These are phyloP conservation scores for Drosophila ficusphila DNA, from an alignment of 1,140 invertebrate species.

Conservation along the genomic window DNA sequence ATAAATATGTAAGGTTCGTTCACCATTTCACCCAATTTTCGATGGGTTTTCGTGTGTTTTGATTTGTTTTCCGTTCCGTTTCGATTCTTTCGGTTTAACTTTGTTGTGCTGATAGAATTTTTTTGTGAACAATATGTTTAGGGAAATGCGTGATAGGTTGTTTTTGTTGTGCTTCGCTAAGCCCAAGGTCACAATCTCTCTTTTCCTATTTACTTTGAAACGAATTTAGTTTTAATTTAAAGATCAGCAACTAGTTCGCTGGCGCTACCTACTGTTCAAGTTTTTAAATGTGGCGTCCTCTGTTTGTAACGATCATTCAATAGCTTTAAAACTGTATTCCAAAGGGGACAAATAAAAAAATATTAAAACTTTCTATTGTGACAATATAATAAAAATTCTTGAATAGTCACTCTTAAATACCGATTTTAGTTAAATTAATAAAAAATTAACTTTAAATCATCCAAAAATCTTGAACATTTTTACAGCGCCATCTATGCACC, in stretches of 20 bases:
- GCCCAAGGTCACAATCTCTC: neutral
- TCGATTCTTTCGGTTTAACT: constrained; percentile 10
- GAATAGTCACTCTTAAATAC: too few relatives aligned
- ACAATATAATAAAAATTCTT: too few relatives aligned
- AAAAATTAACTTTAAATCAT: neutral
- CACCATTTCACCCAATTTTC: constrained; percentile 79
- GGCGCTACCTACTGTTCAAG: neutral
- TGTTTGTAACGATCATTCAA: neutral
- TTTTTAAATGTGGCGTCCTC: neutral
- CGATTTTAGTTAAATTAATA: neutral
- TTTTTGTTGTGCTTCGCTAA: constrained; percentile 1
- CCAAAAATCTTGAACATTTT: too few relatives aligned
- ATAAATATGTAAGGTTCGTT: constrained; percentile 60
- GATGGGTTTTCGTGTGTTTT: constrained; percentile 22
- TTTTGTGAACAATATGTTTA: neutral
- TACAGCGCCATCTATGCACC: neutral
- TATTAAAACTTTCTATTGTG: too few relatives aligned
- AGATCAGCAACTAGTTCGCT: neutral
- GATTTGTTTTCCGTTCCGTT: constrained; percentile 40
- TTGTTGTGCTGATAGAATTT: neutral
- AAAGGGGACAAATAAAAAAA: neutral
- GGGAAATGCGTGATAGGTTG: neutral
- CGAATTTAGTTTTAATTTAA: neutral
- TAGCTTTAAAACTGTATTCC: neutral
- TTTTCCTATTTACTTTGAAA: neutral